Conservation (phyloP, 2,113 vertebrate genomes). For the Pomatostomus ruficeps region DNA sequence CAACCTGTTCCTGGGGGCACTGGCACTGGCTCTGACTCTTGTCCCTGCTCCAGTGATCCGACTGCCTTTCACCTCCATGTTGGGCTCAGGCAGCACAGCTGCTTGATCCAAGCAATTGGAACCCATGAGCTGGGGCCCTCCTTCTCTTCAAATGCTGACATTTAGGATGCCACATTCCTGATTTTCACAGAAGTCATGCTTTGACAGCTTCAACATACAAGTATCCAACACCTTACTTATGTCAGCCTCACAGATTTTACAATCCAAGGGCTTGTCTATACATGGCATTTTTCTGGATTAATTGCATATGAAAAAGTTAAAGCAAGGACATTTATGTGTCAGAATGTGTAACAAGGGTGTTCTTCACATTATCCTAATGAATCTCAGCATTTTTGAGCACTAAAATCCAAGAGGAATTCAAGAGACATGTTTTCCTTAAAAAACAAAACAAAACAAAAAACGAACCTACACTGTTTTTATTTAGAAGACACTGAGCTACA, state of each 20-base stretch:
- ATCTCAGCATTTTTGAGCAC: not conserved
- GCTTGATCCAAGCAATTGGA: not conserved
- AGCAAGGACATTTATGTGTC: not conserved
- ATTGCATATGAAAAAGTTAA: not conserved
- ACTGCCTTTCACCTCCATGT: rapidly evolving
- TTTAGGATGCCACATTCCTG: not conserved
- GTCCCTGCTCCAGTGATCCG: rapidly evolving
- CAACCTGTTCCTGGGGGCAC: not conserved
- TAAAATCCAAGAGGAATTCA: not conserved
- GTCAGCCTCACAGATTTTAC: not conserved
- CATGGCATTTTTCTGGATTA: not conserved
- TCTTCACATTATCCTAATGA: not conserved
- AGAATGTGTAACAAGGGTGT: not conserved
- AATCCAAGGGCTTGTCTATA: not conserved
- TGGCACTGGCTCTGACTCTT: not conserved
- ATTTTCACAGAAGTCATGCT: not conserved
- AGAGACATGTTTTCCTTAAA: not conserved
- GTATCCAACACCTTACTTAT: not conserved
- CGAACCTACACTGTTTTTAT: not conserved
- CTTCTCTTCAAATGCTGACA: not conserved
- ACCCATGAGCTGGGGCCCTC: not conserved
- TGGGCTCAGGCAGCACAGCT: not conserved
- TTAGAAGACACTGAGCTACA: not conserved
- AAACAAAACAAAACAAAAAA: not conserved
- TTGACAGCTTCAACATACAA: not conserved